These are phyloP conservation scores for Cladopsammia gracilis DNA, from an alignment of 64 coral and sea anemone species.

Conservation along the genomic window DNA sequence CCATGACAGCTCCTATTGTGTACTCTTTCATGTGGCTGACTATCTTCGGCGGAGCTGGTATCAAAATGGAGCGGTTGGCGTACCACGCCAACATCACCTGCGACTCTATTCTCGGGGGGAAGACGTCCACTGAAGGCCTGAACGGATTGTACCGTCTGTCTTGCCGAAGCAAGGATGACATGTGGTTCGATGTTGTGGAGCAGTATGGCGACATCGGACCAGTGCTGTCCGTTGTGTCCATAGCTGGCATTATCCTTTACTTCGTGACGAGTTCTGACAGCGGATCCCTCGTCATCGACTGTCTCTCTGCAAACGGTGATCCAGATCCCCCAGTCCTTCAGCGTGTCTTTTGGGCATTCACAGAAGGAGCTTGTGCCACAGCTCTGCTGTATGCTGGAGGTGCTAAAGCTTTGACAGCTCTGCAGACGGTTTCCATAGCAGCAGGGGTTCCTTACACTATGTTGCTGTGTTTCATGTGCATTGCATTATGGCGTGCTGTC, in stretches of 20 bases:
- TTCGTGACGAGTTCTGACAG: slow-evolving; percentile 60
- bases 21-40: slow-evolving; percentile 57
- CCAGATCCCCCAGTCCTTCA: slow-evolving; percentile 49
- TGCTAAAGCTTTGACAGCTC: slow-evolving; percentile 23
- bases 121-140: not conserved
- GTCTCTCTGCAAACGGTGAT: slow-evolving; percentile 55
- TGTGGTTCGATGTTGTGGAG: slow-evolving; percentile 55
- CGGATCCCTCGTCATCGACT: slow-evolving; percentile 43
- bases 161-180: slow-evolving; percentile 21
- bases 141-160: slow-evolving; percentile 41
- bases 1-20: slow-evolving; percentile 51
- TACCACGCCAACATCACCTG: slow-evolving; percentile 28
- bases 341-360: slow-evolving; percentile 51
- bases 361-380: slow-evolving; percentile 51
- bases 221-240: slow-evolving; percentile 20
- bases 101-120: slow-evolving; percentile 25
- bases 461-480: slow-evolving; percentile 41
- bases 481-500: slow-evolving; percentile 55
- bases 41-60: slow-evolving; percentile 33
- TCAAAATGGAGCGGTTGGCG: slow-evolving; percentile 43
- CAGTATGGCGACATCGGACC: slow-evolving; percentile 41
- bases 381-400: slow-evolving; percentile 30
- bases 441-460: slow-evolving; percentile 46
- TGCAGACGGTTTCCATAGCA: slow-evolving; percentile 48
- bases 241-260: slow-evolving; percentile 38